Evolutionary conservation across 2,888 invertebrate species (phyloP).

Genomic region (Hyppa rectilinea): DNA sequence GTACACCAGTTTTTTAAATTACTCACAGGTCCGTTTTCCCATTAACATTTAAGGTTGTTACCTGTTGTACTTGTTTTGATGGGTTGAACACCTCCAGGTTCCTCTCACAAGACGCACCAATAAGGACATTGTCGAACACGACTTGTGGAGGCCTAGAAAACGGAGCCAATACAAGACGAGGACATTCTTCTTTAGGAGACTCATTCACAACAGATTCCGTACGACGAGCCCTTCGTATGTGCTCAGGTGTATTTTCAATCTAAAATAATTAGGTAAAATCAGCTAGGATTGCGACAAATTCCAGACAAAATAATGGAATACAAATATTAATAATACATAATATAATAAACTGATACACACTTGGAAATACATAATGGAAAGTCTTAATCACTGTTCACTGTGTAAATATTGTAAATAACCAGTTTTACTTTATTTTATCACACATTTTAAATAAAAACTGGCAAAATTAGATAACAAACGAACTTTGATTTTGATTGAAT

Average conservation of each 20-base stretch:
- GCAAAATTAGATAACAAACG: constrained; percentile 46
- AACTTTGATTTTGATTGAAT: constrained; percentile 47
- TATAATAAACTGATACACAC: constrained; percentile 42
- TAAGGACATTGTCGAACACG: constrained; percentile 92
- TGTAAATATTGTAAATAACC: constrained; percentile 16
- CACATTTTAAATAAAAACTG: constrained; percentile 35
- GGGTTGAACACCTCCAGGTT: constrained; percentile 91
- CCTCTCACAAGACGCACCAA: constrained; percentile 90
- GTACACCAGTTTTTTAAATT: background rate
- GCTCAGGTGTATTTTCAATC: constrained; percentile 89
- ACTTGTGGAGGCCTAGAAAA: constrained; percentile 93
- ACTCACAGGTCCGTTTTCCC: too few relatives aligned
- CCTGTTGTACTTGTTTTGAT: constrained; percentile 82
- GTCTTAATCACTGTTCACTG: constrained; percentile 17
- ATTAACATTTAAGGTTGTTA: constrained; percentile 58
- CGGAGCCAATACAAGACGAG: constrained; percentile 91
- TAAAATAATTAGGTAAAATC: constrained; percentile 64
- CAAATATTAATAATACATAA: background rate
- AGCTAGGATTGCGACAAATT: constrained; percentile 3
- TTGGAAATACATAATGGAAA: constrained; percentile 62
- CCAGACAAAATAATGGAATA: background rate
- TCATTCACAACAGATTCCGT: constrained; percentile 75
- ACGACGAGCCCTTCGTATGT: constrained; percentile 80
- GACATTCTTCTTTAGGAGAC: constrained; percentile 85
- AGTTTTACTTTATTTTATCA: constrained; percentile 18